A percentile compares a stretch with the other conserved stretches of the same genome.
Evolutionary conservation across 2,888 invertebrate genomes (phyloP).

Genomic region (Hypselothyrea guttata): DNA sequence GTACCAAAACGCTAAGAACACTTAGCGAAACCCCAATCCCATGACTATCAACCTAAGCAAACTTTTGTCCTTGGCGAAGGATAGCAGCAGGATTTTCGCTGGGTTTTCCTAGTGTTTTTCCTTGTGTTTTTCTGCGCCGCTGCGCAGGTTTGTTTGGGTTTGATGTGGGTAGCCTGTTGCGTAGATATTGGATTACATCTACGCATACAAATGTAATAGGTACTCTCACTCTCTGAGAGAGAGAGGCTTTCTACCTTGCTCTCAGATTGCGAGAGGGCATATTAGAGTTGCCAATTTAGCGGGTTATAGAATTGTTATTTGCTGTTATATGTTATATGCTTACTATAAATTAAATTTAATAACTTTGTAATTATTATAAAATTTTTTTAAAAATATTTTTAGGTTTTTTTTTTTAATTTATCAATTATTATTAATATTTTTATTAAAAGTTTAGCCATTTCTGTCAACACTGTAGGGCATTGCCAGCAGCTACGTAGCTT

Average conservation of each 20-base stretch:
- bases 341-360: no score
- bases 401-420: no score
- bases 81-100: conserved; percentile 4
- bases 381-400: no score
- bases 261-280: conserved; percentile 9
- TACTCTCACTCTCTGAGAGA: conserved; percentile 13
- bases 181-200: conserved; percentile 45
- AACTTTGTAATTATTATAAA: no score
- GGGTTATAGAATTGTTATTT: no score
- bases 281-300: no score
- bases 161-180: conserved; percentile 73
- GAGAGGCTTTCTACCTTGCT: not conserved
- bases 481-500: conserved; percentile 50
- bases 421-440: no score
- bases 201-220: conserved; percentile 17
- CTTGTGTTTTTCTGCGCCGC: conserved; percentile 47
- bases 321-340: no score
- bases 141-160: conserved; percentile 63
- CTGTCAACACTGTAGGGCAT: conserved; percentile 30
- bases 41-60: conserved; percentile 43
- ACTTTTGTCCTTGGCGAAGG: conserved; percentile 10
- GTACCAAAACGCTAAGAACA: conserved; percentile 2
- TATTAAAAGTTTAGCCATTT: no score
- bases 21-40: not conserved
- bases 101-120: conserved; percentile 6